Evolutionary conservation across 2,113 vertebrate genomes (phyloP).

Genomic region (Cercopithecus mona): DNA sequence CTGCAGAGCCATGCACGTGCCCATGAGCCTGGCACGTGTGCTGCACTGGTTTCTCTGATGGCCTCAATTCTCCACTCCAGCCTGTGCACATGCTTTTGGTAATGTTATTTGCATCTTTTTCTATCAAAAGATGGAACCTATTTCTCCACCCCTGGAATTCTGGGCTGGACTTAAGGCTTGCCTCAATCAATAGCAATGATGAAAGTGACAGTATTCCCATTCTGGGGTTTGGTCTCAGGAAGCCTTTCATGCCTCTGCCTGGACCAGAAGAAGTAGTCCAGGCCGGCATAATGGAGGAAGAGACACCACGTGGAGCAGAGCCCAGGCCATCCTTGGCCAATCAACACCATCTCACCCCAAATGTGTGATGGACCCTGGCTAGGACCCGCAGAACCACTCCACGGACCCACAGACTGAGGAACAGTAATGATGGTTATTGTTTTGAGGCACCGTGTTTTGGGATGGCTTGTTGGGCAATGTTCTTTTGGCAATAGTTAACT

Average conservation of each 20-base stretch:
- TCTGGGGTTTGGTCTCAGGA: no score
- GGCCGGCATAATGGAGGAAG: not conserved
- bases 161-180: not conserved
- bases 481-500: not conserved
- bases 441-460: not conserved
- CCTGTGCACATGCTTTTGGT: not conserved
- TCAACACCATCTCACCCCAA: not conserved
- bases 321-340: no score
- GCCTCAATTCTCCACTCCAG: not conserved
- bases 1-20: no score
- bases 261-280: no score
- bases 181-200: not conserved
- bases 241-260: not conserved
- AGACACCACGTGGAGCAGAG: rapidly evolving
- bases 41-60: no score
- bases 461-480: not conserved
- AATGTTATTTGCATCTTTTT: rapidly evolving
- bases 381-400: not conserved
- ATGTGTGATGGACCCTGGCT: no score
- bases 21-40: rapidly evolving
- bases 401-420: not conserved
- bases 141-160: not conserved
- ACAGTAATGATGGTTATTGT: not conserved
- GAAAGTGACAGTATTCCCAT: no score
- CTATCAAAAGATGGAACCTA: not conserved